Conservation (phyloP, 2,113 vertebrate species). For the Elgaria multicarinata region DNA sequence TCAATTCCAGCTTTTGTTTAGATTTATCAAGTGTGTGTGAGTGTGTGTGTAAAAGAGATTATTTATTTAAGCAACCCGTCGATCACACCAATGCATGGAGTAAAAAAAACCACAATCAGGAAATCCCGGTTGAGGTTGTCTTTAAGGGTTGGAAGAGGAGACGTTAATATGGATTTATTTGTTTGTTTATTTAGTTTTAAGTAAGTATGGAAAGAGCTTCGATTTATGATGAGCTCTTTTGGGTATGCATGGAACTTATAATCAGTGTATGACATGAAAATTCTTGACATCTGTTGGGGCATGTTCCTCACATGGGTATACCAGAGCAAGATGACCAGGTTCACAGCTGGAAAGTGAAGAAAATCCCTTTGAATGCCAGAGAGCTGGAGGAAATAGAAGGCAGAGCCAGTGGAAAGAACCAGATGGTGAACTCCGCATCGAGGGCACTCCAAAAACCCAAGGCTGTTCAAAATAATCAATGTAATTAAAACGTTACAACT, state of each 20-base stretch:
- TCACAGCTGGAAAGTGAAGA: too few relatives aligned
- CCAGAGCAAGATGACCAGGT: background rate
- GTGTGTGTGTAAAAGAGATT: background rate
- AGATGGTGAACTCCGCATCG: background rate
- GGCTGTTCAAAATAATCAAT: background rate
- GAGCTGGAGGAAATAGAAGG: background rate
- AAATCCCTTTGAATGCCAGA: background rate
- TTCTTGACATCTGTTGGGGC: too few relatives aligned
- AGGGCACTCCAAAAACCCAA: background rate
- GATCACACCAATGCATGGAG: background rate
- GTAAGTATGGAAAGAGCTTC: background rate
- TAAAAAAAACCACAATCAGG: background rate
- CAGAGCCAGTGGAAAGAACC: background rate
- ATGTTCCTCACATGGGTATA: background rate
- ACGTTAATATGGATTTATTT: background rate
- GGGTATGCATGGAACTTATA: too few relatives aligned
- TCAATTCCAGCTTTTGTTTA: background rate
- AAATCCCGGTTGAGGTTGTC: background rate
- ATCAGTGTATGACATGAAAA: background rate
- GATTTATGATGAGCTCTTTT: background rate
- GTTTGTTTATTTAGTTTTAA: background rate
- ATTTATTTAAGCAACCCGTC: background rate
- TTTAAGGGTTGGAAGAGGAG: background rate
- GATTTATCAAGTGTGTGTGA: background rate
- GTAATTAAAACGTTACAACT: background rate